Base-by-base conservation (phyloP, 2,113 vertebrate species). In the Ailuropoda melanoleuca region DNA sequence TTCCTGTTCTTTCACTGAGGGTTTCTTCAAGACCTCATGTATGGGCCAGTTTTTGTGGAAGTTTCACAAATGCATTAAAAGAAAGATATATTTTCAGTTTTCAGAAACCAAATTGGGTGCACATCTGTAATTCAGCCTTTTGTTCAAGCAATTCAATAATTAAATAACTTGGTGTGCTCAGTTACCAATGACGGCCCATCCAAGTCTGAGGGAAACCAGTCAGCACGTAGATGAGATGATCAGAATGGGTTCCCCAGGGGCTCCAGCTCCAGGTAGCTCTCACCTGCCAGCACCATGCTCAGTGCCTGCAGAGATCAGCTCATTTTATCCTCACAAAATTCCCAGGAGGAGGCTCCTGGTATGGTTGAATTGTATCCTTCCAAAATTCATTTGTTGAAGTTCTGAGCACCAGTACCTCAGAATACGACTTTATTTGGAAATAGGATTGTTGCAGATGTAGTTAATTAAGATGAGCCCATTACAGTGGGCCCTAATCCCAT, bases 181-280 rank as follows among this genome's bases (percentile, higher is more conserved):
- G 21, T 78, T 34, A 19, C 1, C 34, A 7, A 26, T 18, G 23
- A 2, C 12, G 3, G 62, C 8, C 66, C 11, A 0, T 17, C 24
- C 2, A 39, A 15, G 5, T 55, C 46, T n/a, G 13, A 62, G 4
- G 56, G 26, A 21, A 68, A 6, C 2, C 6, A 1, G 1, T 23
- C 17, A 6, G 46, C 3, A 2, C 3, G 0, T 8, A 58, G 1
- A 24, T 0, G 4, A 34, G 24, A 62, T 11, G 23, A 6, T 64
- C 5, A 2, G 18, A 75, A 37, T 0, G 0, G 0, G 2, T 1
- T 34, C 31, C 3, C 37, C 1, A 0, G 0, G 8, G 17, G 23
- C 58, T 23, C 1, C 29, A 3, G 0, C 5, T 9, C 11, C 13
- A 6, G 4, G 21, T 0, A 14, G 24, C 31, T 19, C 34, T 26